Percentiles rank a stretch among this genome's conserved stretches.
These are phyloP conservation scores for Drosophila burlai DNA, from an alignment of 1,140 invertebrate genomes.

Conservation along the genomic window DNA sequence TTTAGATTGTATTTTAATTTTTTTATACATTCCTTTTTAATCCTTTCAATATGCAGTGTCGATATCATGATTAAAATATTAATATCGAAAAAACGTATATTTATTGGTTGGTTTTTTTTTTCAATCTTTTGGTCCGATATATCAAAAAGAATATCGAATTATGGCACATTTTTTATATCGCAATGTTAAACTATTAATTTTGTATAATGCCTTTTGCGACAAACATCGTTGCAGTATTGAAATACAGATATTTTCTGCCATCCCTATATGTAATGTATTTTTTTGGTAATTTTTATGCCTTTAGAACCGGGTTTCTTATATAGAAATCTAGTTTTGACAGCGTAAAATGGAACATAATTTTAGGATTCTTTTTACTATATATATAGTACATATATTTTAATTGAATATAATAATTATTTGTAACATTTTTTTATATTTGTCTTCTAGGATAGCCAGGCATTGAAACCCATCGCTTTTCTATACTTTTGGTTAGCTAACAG, in stretches of 20 bases:
- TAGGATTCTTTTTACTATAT: no score
- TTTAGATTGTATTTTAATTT: background rate
- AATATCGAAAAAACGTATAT: background rate
- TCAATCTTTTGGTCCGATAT: background rate
- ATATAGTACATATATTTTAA: background rate
- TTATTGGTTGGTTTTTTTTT: background rate
- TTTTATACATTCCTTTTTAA: no score
- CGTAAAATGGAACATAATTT: no score
- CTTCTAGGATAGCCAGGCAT: background rate
- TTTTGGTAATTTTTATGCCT: background rate
- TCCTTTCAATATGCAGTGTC: no score
- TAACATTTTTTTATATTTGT: background rate
- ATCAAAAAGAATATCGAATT: no score
- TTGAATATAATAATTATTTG: background rate
- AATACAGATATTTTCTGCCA: background rate
- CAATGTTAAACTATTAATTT: no score
- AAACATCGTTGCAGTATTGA: background rate
- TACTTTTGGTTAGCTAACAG: background rate
- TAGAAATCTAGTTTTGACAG: no score
- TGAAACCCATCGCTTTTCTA: background rate
- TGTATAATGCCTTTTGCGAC: background rate
- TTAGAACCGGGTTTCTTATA: background rate
- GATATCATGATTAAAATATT: no score
- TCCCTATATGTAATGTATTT: background rate
- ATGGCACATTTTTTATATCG: no score